Conservation (phyloP, 2,113 vertebrate genomes). For the Lepus timidus region DNA sequence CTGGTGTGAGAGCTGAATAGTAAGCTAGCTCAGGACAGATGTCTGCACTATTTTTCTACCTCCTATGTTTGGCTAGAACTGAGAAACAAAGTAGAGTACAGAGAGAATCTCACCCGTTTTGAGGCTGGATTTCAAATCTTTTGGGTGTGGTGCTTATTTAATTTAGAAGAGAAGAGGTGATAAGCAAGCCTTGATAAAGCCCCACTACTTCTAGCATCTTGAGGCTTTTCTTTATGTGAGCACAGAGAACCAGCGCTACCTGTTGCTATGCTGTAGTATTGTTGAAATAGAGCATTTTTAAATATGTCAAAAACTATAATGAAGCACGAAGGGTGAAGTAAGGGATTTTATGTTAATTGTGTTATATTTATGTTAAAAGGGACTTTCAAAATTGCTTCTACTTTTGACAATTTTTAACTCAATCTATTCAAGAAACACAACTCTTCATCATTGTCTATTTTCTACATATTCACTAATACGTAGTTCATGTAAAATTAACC, state of each 20-base stretch:
- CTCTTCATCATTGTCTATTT: constrained; percentile 38
- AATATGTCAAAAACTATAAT: neutral
- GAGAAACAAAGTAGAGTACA: neutral
- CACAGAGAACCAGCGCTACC: neutral
- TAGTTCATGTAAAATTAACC: neutral
- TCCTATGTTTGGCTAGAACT: neutral
- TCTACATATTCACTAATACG: neutral
- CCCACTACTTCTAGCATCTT: neutral
- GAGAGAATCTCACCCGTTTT: neutral
- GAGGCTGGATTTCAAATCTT: neutral
- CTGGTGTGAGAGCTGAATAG: neutral
- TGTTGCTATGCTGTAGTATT: neutral
- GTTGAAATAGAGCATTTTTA: neutral
- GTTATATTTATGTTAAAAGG: neutral
- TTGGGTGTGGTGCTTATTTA: neutral
- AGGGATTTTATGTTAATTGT: neutral
- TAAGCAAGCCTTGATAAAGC: neutral
- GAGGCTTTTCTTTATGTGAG: constrained; percentile 15
- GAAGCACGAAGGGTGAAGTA: neutral
- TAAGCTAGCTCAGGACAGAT: neutral
- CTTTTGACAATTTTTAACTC: neutral
- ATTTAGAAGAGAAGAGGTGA: neutral
- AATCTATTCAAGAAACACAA: neutral
- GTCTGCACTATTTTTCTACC: neutral
- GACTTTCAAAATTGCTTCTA: neutral